Evolutionary conservation across 2,113 vertebrate species (phyloP).

Genomic region (Dissostichus mawsoni): DNA sequence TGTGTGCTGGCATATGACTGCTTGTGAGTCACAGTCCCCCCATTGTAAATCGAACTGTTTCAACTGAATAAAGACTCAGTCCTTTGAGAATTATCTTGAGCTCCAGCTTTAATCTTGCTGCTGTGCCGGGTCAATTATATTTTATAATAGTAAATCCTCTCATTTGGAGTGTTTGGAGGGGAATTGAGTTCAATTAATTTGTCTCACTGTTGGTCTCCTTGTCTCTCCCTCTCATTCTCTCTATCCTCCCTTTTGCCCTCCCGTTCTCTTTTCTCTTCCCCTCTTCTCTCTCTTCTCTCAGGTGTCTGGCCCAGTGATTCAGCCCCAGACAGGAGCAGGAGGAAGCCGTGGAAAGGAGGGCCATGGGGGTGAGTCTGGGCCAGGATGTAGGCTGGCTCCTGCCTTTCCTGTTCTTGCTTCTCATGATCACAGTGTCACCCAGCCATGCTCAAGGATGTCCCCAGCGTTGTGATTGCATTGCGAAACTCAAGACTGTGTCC

Average conservation of each 20-base stretch:
- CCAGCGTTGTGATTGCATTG: slow-evolving; percentile 90
- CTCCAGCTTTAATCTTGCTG: slow-evolving; percentile 63
- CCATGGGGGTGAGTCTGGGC: slow-evolving; percentile 78
- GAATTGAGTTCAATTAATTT: slow-evolving; percentile 65
- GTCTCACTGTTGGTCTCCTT: slow-evolving; percentile 55
- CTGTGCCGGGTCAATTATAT: slow-evolving; percentile 64
- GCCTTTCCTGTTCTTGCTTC: slow-evolving; percentile 84
- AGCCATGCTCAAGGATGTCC: slow-evolving; percentile 86
- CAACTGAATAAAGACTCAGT: slow-evolving; percentile 38
- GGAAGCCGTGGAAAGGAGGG: slow-evolving; percentile 75
- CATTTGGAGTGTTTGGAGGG: slow-evolving; percentile 61
- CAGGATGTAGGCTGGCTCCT: slow-evolving; percentile 84
- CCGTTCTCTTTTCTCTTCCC: background rate
- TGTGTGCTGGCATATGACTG: background rate
- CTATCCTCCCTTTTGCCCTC: background rate
- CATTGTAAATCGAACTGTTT: slow-evolving; percentile 42
- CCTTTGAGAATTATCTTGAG: slow-evolving; percentile 56
- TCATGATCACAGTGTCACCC: slow-evolving; percentile 68
- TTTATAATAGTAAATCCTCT: slow-evolving; percentile 68
- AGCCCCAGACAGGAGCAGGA: slow-evolving; percentile 36
- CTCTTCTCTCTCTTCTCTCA: slow-evolving; percentile 67
- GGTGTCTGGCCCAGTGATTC: slow-evolving; percentile 85
- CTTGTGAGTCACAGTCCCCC: slow-evolving; percentile 1
- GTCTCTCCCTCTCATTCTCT: slow-evolving; percentile 37
- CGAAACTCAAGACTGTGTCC: slow-evolving; percentile 85